These are phyloP conservation scores for Noctua janthe DNA, from an alignment of 2,888 invertebrate genomes.

Conservation along the genomic window DNA sequence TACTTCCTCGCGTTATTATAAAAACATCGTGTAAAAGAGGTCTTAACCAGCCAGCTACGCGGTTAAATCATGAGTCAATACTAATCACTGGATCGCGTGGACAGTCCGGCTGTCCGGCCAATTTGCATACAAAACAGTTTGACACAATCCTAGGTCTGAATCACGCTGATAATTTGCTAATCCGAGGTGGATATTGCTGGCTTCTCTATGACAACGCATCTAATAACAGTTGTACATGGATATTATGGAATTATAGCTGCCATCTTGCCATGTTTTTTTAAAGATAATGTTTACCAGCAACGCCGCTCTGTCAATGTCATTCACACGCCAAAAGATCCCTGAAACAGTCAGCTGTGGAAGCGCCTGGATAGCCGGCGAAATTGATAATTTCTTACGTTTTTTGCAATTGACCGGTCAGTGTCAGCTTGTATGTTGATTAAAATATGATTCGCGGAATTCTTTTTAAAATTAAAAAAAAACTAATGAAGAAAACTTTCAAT, in stretches of 20 bases:
- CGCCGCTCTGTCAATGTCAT: background rate
- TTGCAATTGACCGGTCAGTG: background rate
- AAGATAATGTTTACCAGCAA: background rate
- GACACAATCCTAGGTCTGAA: constrained; percentile 33
- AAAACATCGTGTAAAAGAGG: constrained; percentile 2
- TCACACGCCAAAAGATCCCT: background rate
- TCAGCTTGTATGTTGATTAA: too few relatives aligned
- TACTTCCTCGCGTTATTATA: constrained; percentile 29
- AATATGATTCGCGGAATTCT: too few relatives aligned
- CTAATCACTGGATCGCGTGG: constrained; percentile 51
- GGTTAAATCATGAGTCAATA: constrained; percentile 46
- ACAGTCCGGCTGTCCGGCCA: constrained; percentile 24
- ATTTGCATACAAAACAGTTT: constrained; percentile 48
- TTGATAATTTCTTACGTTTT: too few relatives aligned
- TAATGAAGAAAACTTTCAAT: background rate
- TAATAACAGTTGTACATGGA: background rate
- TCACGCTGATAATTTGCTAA: constrained; percentile 18
- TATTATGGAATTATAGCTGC: background rate
- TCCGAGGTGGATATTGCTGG: background rate
- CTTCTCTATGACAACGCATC: background rate
- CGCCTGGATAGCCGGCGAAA: too few relatives aligned
- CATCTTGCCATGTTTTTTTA: background rate
- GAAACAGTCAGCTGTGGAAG: background rate
- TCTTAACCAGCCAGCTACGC: background rate
- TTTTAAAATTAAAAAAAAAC: background rate